phyloP scores from a whole-genome alignment of 2,797 vertebrate species.

The Artibeus jamaicensis region DNA sequence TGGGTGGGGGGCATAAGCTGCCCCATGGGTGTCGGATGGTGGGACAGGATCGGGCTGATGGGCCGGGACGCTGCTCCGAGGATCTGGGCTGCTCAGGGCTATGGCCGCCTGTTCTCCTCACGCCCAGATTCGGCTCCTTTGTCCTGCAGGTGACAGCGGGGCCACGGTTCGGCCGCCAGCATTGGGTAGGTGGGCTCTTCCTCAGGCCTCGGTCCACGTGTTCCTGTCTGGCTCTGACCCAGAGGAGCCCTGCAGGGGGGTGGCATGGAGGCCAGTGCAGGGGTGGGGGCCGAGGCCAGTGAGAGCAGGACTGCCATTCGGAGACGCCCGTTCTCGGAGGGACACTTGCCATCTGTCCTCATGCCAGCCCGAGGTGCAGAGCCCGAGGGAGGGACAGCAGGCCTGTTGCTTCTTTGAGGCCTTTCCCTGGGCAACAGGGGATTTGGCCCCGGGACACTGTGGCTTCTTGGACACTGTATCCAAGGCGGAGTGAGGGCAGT shows the following conservation, averaged over 20 bases:
- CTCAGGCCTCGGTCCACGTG: not conserved
- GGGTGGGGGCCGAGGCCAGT: not conserved
- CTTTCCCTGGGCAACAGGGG: not conserved
- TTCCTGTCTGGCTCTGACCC: not conserved
- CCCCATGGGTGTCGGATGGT: accelerated
- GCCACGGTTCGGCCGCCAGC: accelerated
- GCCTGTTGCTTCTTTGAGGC: not conserved
- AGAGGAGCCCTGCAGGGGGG: not conserved
- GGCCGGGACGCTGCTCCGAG: not conserved
- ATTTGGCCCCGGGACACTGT: not conserved
- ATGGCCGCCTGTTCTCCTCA: no score
- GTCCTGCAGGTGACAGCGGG: not conserved
- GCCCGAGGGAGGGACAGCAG: accelerated
- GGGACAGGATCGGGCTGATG: not conserved
- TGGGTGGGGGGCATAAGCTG: not conserved
- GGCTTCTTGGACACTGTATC: not conserved
- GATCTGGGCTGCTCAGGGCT: not conserved
- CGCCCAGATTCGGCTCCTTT: not conserved
- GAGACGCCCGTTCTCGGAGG: not conserved
- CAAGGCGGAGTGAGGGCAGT: not conserved
- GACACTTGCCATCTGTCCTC: not conserved
- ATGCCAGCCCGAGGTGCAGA: not conserved
- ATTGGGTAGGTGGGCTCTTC: not conserved
- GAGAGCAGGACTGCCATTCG: accelerated
- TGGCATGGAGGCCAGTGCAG: not conserved